Conservation (phyloP, 2,888 invertebrate genomes). For the Cheiracanthium punctorium region DNA sequence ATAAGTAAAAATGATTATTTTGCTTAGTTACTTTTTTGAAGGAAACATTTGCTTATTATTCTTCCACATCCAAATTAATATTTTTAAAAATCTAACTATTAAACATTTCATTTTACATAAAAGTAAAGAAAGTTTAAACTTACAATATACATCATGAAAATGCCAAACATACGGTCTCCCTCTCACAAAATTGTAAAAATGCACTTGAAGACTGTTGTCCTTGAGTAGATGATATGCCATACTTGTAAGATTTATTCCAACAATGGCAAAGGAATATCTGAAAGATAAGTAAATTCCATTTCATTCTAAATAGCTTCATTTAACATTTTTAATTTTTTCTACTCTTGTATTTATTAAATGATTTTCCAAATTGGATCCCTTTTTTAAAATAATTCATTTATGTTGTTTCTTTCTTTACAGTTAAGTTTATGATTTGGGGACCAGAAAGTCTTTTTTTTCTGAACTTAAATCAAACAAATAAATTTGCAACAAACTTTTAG, state of each 20-base stretch:
- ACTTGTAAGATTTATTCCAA: conserved; percentile 94
- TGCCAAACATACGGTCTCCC: conserved; percentile 77
- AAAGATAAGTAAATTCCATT: conserved; percentile 23
- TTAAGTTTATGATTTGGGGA: too few species aligned
- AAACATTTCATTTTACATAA: too few species aligned
- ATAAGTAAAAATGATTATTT: too few species aligned
- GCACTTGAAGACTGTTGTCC: conserved; percentile 89
- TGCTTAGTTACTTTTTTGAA: too few species aligned
- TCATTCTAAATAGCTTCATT: not conserved
- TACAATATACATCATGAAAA: conserved; percentile 94
- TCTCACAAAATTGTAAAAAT: conserved; percentile 85
- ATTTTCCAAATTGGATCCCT: not conserved
- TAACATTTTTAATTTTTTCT: too few species aligned
- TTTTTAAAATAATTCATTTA: not conserved
- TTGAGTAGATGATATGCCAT: conserved; percentile 89
- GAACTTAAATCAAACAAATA: too few species aligned
- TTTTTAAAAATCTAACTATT: too few species aligned
- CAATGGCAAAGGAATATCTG: conserved; percentile 79
- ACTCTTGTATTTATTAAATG: conserved; percentile 3
- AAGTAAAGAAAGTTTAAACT: conserved; percentile 72
- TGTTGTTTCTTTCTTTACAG: not conserved
- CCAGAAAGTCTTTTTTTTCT: too few species aligned
- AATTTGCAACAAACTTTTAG: too few species aligned
- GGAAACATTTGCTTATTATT: too few species aligned
- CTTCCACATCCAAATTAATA: too few species aligned